Conservation (phyloP, 2,797 vertebrate genomes). For the Percopsis omiscomaycus region DNA sequence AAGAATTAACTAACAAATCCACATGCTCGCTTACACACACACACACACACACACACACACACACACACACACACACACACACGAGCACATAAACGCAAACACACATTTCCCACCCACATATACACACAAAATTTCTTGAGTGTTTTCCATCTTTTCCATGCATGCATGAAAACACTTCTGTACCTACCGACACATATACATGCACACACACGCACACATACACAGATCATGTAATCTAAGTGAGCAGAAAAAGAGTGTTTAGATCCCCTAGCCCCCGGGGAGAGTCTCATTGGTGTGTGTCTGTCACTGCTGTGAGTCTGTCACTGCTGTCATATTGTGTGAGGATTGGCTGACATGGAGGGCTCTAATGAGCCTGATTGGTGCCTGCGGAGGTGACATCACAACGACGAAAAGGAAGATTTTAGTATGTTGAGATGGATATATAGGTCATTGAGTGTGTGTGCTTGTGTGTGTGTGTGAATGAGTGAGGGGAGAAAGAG, state of each 20-base stretch:
- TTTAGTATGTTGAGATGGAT: conserved; percentile 28
- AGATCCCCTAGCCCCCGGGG: conserved; percentile 43
- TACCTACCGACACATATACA: conserved; percentile 2
- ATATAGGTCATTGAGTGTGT: conserved; percentile 21
- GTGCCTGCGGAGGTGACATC: conserved; percentile 28
- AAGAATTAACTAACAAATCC: conserved; percentile 45
- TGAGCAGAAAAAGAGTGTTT: conserved; percentile 69
- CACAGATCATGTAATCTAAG: conserved; percentile 61
- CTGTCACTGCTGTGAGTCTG: conserved; percentile 48
- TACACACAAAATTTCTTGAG: no score
- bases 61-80: background rate
- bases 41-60: background rate
- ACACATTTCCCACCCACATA: conserved; percentile 3
- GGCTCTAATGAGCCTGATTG: conserved; percentile 56
- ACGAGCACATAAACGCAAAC: conserved; percentile 9
- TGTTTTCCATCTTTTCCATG: no score
- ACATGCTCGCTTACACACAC: background rate
- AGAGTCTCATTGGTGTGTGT: conserved; percentile 47
- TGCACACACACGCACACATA: conserved; percentile 17
- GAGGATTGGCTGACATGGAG: conserved; percentile 53
- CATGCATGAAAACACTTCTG: background rate
- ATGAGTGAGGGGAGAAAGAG: no score
- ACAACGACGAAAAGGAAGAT: conserved; percentile 15
- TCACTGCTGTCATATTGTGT: conserved; percentile 48
- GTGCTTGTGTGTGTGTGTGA: background rate